Base-by-base conservation (phyloP, 2,888 invertebrate genomes). In the Papilio elwesi region DNA sequence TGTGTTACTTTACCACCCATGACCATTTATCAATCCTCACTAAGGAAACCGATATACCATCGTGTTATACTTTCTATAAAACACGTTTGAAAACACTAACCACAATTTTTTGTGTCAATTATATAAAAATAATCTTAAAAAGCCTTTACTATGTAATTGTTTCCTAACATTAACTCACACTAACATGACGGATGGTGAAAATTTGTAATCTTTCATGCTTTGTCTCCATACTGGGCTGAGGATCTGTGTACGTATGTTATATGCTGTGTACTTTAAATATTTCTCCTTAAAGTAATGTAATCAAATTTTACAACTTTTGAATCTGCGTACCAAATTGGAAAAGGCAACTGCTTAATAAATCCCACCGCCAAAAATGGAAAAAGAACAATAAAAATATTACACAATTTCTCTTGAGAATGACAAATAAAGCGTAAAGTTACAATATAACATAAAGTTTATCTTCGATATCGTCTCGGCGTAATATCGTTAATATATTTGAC, bases 371-470 rank as follows among this genome's bases (percentile, higher is more conserved):
- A 26, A 36, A 16, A 65, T 13, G 26, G 26, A 12, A 12, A 9
- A 26, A 15, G 13, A 64, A 53, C 15, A 15, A 15, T 53, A 13
- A 36, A 65, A 64, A 15, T 38, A 66, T 71, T 75, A 53, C 66
- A 36, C 68, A 72, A 74, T 16, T 51, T 36, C 55, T 49, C 68
- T 66, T 70, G 49, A 63, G 57, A 55, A 70, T 47, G 62, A 36
- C 67, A 38, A 36, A 74, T 63, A 71, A 72, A 70, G 38, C 55
- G 43, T 57, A 15, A 55, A 43, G 59, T 70, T 64, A 48, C 16
- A 67, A 59, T 3, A 65, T 12, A 62, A 52, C 13, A 16, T 48
- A 52, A 48, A 26, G 53, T 71, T 73, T 49, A 68, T 59, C 68
- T 68, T 68, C 59, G 59, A 51, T 51, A 6, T 51, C 65, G 26